These are phyloP conservation scores for Oscheius sp. DNA, from an alignment of 2,888 invertebrate species.

Conservation along the genomic window DNA sequence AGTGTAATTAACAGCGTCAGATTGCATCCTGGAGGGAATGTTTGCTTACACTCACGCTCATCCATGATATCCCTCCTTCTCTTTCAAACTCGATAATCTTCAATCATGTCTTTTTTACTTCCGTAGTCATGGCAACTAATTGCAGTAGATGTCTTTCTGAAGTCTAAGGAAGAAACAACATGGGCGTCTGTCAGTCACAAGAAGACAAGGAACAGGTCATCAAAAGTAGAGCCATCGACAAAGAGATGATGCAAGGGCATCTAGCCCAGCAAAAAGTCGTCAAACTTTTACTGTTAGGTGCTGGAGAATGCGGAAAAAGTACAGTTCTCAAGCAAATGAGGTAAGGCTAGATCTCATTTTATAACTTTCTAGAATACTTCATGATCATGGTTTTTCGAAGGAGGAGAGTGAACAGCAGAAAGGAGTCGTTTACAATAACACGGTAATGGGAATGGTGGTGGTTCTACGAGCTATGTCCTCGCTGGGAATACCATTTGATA, in stretches of 20 bases:
- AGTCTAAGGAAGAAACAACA: conserved; percentile 24
- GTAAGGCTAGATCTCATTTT: conserved; percentile 14
- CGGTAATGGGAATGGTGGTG: conserved; percentile 88
- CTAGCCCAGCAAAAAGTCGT: conserved; percentile 60
- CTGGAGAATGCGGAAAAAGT: conserved; percentile 61
- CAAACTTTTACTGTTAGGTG: conserved; percentile 61
- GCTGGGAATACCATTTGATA: conserved; percentile 92
- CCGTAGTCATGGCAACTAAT: background rate
- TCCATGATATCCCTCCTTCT: background rate
- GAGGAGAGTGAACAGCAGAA: conserved; percentile 90
- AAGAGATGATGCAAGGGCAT: conserved; percentile 66
- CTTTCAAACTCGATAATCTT: background rate
- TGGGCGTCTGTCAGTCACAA: conserved; percentile 68
- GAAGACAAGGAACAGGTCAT: conserved; percentile 65
- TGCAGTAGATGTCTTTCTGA: background rate
- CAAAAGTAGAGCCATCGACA: conserved; percentile 68
- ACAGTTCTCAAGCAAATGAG: conserved; percentile 65
- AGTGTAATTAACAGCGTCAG: conserved; percentile 6
- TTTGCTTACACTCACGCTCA: conserved; percentile 21
- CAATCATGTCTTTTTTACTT: background rate
- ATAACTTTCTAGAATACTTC: conserved; percentile 78
- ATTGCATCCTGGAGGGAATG: conserved; percentile 11
- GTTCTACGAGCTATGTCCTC: conserved; percentile 98
- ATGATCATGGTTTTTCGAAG: conserved; percentile 87
- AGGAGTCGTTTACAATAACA: conserved; percentile 89